These are phyloP conservation scores for Anas bahamensis DNA, from an alignment of 2,797 vertebrate genomes.

Conservation along the genomic window DNA sequence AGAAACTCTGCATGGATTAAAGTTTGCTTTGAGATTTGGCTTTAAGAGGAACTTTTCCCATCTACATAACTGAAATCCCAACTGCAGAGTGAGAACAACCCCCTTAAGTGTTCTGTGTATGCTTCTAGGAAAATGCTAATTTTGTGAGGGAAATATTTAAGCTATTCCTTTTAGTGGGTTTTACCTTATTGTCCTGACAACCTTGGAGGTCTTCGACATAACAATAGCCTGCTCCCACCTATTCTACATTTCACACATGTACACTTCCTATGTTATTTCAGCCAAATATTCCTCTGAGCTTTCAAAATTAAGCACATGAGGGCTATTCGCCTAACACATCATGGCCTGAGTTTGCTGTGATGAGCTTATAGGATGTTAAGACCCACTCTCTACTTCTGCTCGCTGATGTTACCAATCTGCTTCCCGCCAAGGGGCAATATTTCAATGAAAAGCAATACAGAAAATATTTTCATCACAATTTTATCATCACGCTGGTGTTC, in stretches of 20 bases:
- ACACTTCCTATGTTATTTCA: neutral
- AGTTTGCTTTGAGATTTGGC: neutral
- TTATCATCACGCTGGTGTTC: neutral
- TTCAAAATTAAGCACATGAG: constrained; percentile 26
- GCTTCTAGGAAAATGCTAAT: neutral
- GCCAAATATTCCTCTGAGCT: neutral
- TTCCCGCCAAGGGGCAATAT: constrained; percentile 35
- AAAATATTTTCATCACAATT: constrained; percentile 43
- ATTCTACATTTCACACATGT: neutral
- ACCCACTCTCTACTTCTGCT: constrained; percentile 1
- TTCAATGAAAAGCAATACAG: constrained; percentile 52
- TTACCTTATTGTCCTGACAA: neutral
- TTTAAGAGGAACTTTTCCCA: neutral
- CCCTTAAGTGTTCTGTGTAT: neutral
- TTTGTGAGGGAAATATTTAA: neutral
- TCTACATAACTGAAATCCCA: neutral
- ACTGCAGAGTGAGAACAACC: neutral
- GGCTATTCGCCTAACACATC: neutral
- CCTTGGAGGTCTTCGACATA: neutral
- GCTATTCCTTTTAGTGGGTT: neutral
- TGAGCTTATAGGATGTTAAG: constrained; percentile 6
- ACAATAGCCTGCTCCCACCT: neutral
- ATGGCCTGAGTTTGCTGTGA: neutral
- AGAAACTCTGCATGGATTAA: neutral
- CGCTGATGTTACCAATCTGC: constrained; percentile 12